Base-by-base conservation (phyloP, 1,140 invertebrate genomes). In the Oncopeltus fasciatus region DNA sequence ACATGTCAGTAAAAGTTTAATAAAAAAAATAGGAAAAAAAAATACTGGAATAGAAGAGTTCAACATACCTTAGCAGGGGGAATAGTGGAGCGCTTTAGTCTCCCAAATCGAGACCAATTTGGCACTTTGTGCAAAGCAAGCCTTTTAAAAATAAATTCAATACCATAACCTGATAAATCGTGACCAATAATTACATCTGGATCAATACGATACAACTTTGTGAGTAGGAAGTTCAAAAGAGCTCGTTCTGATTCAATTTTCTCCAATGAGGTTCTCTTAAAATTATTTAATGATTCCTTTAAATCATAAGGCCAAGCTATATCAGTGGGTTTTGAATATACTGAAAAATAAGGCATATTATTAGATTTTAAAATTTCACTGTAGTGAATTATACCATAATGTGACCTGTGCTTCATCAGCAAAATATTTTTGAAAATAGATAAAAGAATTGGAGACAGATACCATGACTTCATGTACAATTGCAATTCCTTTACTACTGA, bases 141-240 rank as follows among this genome's bases (percentile, higher is more conserved):
- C 67, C 93, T 84, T 70, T 95, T 90, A 74, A 89, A 94, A 9
- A 85, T 87, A 71, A 84, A 81, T 24, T 62, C 64, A 27, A 65
- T 65, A 2, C 60, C 60, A 38, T 51, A 65, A n/a, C 64, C 64
- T 12, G 60, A 60, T 24, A 92, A 77, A 74, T 97, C 94, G 72
- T 96, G 92, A 1, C 93, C 94, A 5, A 98, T 82, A 53, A 98
- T 82, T 12, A 98, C 73, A 77, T 99, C 96, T 0, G 95, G 90
- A 78, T 98, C 95, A 33, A 90, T 76, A 70, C 86, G 86, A 69
- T 86, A 82, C 63, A 98, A 83, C 71, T 90, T 87, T 0, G 84
- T 83, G 57, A 95, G 74, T 63, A 95, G 84, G 72, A 84, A 88
- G 63, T 85, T 90, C 0, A 98, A 72, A 1, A 98, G 75, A 44